Evolutionary conservation across 2,797 vertebrate species (phyloP).

Genomic region (Lycodopsis pacificus): DNA sequence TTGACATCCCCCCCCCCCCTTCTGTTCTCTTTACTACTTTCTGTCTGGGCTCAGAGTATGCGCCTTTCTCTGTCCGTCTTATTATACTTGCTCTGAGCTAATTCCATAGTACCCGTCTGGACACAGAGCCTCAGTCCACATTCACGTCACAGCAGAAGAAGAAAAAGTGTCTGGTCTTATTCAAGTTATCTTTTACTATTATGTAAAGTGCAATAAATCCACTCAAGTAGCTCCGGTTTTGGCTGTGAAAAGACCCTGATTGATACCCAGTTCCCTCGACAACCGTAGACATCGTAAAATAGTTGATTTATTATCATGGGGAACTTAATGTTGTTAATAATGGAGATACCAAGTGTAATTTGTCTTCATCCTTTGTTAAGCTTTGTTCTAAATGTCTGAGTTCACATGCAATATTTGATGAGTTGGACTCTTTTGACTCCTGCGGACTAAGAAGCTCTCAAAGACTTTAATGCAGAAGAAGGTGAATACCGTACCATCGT

Average conservation of each 20-base stretch:
- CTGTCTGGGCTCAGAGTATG: slow-evolving; percentile 35
- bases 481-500: slow-evolving; percentile 76
- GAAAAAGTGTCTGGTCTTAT: slow-evolving; percentile 13
- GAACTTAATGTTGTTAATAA: slow-evolving; percentile 54
- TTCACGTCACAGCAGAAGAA: slow-evolving; percentile 39
- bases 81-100: slow-evolving; percentile 61
- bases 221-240: slow-evolving; percentile 28
- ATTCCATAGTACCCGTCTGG: slow-evolving; percentile 46
- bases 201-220: slow-evolving; percentile 33
- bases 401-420: slow-evolving; percentile 61
- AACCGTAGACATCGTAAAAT: slow-evolving; percentile 63
- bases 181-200: slow-evolving; percentile 29
- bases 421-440: slow-evolving; percentile 28
- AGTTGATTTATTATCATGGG: slow-evolving; percentile 62
- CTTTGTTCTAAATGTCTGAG: slow-evolving; percentile 55
- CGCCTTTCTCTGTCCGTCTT: slow-evolving; percentile 58
- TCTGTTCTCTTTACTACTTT: slow-evolving; percentile 48
- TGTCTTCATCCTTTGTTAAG: slow-evolving; percentile 63
- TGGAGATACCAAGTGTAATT: slow-evolving; percentile 51
- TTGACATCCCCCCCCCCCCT: slow-evolving; percentile 46
- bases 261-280: slow-evolving; percentile 43
- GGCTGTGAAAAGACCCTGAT: slow-evolving; percentile 2
- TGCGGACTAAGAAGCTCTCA: neutral
- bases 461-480: neutral
- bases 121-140: slow-evolving; percentile 36